Evolutionary conservation across 2,113 vertebrate genomes (phyloP).

Genomic region (Poeciliopsis retropinna): DNA sequence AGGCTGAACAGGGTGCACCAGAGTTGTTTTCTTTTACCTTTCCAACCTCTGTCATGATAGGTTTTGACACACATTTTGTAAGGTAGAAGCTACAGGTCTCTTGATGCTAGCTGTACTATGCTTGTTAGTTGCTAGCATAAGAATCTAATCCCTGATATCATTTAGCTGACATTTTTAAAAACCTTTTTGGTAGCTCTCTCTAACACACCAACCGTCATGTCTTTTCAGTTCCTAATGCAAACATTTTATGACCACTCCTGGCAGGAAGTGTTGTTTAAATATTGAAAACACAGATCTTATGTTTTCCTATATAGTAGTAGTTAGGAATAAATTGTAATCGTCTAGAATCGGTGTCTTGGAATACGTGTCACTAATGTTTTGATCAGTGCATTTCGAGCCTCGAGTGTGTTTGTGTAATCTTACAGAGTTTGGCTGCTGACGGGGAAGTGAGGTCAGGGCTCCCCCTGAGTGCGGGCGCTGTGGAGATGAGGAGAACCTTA

Average conservation of each 20-base stretch:
- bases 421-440: slow-evolving; percentile 27
- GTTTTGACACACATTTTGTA: no score
- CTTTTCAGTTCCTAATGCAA: no score
- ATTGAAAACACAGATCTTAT: neutral
- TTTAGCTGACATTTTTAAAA: no score
- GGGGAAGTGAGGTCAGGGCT: slow-evolving; percentile 44
- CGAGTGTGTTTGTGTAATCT: slow-evolving; percentile 27
- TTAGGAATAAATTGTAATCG: neutral
- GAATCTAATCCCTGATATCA: no score
- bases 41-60: no score
- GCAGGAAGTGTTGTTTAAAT: no score
- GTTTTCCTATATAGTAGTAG: neutral
- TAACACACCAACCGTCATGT: no score
- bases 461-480: slow-evolving; percentile 57
- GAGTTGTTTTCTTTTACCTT: neutral
- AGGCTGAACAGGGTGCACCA: neutral
- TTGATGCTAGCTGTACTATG: no score
- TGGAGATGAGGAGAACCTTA: slow-evolving; percentile 44
- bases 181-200: no score
- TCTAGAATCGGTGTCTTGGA: neutral
- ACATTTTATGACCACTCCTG: no score
- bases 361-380: neutral
- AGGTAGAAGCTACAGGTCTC: no score
- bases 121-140: no score
- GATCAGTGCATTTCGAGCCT: neutral